A percentile compares a stretch with the other conserved stretches of the same genome.
phyloP scores from a whole-genome alignment of 2,797 vertebrate genomes.

The Otus scops region DNA sequence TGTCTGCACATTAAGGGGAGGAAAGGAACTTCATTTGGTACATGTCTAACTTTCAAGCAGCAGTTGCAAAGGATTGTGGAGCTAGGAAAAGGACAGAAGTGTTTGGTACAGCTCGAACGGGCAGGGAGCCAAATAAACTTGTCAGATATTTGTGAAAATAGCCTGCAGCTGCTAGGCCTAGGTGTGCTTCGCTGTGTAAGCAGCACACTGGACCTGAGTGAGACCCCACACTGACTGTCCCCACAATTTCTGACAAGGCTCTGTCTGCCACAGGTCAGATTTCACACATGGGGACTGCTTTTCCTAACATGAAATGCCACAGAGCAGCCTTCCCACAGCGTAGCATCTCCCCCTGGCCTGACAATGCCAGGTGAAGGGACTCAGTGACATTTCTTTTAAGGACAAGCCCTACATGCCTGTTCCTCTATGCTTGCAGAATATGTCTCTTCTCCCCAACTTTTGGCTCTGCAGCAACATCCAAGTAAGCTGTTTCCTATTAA shows the following conservation, averaged over 20 bases:
- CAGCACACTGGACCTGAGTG: neutral
- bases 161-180: conserved; percentile 76
- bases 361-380: neutral
- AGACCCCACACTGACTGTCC: conserved; percentile 4
- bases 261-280: conserved; percentile 48
- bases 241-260: conserved; percentile 39
- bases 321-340: neutral
- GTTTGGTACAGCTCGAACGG: conserved; percentile 68
- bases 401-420: neutral
- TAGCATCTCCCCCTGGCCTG: neutral
- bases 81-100: conserved; percentile 61
- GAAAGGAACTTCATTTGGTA: conserved; percentile 59
- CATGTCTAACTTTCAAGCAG: conserved; percentile 42
- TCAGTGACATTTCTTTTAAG: neutral
- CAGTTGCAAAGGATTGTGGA: conserved; percentile 56
- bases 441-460: neutral
- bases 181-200: conserved; percentile 26
- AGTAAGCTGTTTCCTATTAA: neutral
- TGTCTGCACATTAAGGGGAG: conserved; percentile 58
- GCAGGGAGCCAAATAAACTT: conserved; percentile 71
- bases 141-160: conserved; percentile 82
- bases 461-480: neutral
- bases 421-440: neutral
- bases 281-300: neutral
- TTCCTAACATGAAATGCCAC: neutral